Evolutionary conservation across 2,113 vertebrate genomes (phyloP).

Genomic region (Tonatia bakeri): DNA sequence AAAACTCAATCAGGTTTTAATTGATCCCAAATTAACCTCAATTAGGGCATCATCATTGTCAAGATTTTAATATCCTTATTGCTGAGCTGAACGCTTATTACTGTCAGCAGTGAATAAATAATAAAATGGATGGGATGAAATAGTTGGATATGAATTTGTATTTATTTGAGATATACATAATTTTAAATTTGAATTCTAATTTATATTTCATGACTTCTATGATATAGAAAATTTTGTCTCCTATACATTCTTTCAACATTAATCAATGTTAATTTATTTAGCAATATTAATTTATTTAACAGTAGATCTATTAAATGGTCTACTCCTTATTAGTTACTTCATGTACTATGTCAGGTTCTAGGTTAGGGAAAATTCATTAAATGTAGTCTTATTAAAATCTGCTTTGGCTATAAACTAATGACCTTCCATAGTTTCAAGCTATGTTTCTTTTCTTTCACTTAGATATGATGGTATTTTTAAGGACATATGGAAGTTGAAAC

Average conservation of each 20-base stretch:
- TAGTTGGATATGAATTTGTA: neutral
- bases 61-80: constrained; percentile 50
- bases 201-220: neutral
- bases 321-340: neutral
- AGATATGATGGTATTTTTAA: neutral
- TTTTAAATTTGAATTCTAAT: constrained; percentile 1
- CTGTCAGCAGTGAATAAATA: constrained; percentile 25
- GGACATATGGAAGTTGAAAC: neutral
- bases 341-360: neutral
- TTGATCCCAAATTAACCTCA: constrained; percentile 51
- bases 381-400: neutral
- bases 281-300: neutral
- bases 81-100: constrained; percentile 19
- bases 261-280: neutral
- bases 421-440: neutral
- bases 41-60: constrained; percentile 37
- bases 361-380: neutral
- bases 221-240: neutral
- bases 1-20: constrained; percentile 58
- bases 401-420: neutral
- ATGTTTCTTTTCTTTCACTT: neutral
- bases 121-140: neutral
- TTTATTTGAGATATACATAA: neutral
- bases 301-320: neutral
- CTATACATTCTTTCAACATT: neutral